Evolutionary conservation across 2,113 vertebrate species (phyloP), one percentile per base, ranked within the genome.

Genomic region (Numida meleagris): DNA sequence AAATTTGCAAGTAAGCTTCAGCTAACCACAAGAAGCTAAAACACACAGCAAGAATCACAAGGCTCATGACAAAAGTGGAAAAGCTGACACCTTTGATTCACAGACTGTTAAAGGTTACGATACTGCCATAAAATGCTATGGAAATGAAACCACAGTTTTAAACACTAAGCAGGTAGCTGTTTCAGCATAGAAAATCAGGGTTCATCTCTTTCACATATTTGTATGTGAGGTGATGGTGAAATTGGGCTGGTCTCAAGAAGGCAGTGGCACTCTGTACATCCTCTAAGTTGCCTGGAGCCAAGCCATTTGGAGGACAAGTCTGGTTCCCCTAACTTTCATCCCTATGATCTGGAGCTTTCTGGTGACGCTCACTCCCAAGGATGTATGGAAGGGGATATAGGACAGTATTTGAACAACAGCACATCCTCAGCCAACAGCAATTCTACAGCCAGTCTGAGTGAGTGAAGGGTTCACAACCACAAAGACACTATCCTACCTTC

Each of bases 21-120:
- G 46, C 72, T 88, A 74, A 91, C 91, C 95, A 61, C 91, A 86
- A 86, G 87, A 88, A 93, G 80, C 83, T 74, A 59, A 78, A 94
- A 36, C 46, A 38, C 58, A 65, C 0, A 0, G 76, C 75, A 91
- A 90, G 58, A 92, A 91, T 85, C 93, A 76, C 67, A 89, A 75
- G 16, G 59, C 42, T 87, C 10, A 87, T 58, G 81, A 91, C 71
- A 91, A 57, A 70, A 83, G 34, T 50, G 71, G 45, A 86, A 92
- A 91, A 94, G 34, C 73, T 71, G 89, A 88, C 85, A 91, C 12
- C 46, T 81, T 55, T 96, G 95, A 95, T 93, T 94, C 72, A 94
- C 40, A 34, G 0, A 0, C 85, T 90, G 95, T 57, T 91, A 80
- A 74, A 93, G 45, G 45, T 91, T 89, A 74, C 3, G 59, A 43